Evolutionary conservation across 1,140 invertebrate genomes (phyloP), one percentile per base, ranked within the genome.

Genomic region (Adoxophyes honmai): DNA sequence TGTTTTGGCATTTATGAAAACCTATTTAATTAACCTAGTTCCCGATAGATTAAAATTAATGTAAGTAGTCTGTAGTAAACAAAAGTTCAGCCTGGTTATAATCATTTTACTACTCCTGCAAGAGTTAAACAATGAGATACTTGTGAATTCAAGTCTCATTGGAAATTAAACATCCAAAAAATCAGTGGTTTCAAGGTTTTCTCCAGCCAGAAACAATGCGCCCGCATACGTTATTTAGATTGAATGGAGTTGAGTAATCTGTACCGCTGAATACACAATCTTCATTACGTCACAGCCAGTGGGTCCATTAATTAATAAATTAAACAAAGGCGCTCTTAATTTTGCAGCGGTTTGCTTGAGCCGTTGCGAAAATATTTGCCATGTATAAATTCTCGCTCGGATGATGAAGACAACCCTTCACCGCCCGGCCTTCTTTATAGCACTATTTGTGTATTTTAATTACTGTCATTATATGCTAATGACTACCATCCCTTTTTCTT

Each of bases 391-490:
- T 79, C 75, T 75, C 78, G 72, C 68, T 54, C 55, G 72, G 66
- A 81, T 84, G 81, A 86, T 83, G 87, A 87, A 90, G 85, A 88
- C 87, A 86, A 81, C 88, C 89, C 86, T 89, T 89, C 86, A 81
- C 68, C 79, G 73, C 67, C 70, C 68, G 67, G 73, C 83, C 78
- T 78, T 77, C 84, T 90, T 90, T 90, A 90, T 89, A 79, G 86
- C 84, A 88, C 86, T 90, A 90, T 90, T 90, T 90, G 88, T 90
- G 86, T 90, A 89, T 90, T 90, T 90, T 90, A 90, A 90, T 90
- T 90, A 89, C 89, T 81, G 85, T 90, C 88, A 90, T 90, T 90
- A 90, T 90, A 89, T 89, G 86, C 86, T 90, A 90, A 90, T 86
- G 89, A 89, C 85, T 81, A 75, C 77, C 82, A 86, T 89, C 87